Conservation (phyloP, 2,797 vertebrate species). For the Pangasius krempfi region DNA sequence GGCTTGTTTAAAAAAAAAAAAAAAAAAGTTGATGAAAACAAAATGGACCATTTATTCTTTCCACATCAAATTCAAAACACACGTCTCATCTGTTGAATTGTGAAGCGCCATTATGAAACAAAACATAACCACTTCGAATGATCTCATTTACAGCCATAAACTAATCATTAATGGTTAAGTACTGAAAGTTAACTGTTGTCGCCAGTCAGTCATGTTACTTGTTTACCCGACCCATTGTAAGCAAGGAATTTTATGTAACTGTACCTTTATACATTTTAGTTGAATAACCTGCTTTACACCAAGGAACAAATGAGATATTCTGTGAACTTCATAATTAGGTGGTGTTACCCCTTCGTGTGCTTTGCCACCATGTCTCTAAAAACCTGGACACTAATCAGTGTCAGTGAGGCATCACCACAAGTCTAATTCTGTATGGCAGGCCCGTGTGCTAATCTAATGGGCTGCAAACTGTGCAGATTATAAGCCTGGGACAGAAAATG, state of each 20-base stretch:
- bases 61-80: not conserved
- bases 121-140: not conserved
- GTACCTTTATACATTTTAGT: too few relatives aligned
- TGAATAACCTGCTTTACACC: not conserved
- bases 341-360: not conserved
- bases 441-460: constrained; percentile 45
- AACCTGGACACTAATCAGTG: not conserved
- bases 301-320: not conserved
- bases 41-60: not conserved
- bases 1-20: not conserved
- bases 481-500: constrained; percentile 30
- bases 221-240: not conserved
- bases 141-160: not conserved
- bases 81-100: not conserved
- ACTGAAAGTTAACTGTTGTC: not conserved
- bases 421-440: constrained; percentile 44
- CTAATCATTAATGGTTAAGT: not conserved
- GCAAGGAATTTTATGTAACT: too few relatives aligned
- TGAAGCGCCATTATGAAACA: not conserved
- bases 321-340: not conserved
- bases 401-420: constrained; percentile 27
- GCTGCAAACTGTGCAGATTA: constrained; percentile 24
- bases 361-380: not conserved
- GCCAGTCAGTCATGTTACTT: not conserved
- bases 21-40: not conserved